Conservation (phyloP, 2,113 vertebrate genomes). For the Edolisoma coerulescens region DNA sequence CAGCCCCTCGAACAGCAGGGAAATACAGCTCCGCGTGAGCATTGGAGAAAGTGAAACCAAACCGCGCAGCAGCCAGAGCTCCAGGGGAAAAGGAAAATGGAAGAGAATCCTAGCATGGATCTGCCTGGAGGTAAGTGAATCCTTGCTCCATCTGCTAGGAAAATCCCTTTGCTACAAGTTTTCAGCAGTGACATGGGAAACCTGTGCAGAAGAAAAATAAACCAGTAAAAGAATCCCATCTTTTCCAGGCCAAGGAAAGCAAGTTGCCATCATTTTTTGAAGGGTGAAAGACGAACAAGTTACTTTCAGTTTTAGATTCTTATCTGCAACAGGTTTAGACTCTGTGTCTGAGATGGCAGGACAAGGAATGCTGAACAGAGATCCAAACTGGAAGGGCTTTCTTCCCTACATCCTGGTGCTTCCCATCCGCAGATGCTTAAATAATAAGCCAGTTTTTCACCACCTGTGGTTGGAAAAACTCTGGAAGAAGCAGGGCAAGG, state of each 20-base stretch:
- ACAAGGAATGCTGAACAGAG: not conserved
- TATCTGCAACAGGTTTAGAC: not conserved
- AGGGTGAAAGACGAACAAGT: not conserved
- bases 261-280: not conserved
- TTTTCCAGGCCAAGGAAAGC: not conserved
- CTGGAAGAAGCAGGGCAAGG: not conserved
- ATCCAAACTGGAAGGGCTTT: not conserved
- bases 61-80: not conserved
- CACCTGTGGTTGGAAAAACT: not conserved
- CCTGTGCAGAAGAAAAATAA: not conserved
- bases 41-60: conserved; percentile 21
- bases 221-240: not conserved
- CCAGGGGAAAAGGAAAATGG: conserved; percentile 41
- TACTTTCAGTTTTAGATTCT: not conserved
- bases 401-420: not conserved
- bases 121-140: conserved; percentile 48
- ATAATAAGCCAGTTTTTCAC: not conserved
- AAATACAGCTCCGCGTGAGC: not conserved
- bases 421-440: not conserved
- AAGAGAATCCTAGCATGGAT: not conserved
- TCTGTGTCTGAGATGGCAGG: not conserved
- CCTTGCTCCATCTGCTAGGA: not conserved
- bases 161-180: not conserved
- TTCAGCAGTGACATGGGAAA: not conserved
- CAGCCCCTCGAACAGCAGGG: not conserved